These are phyloP conservation scores for Galeopterus variegatus DNA, from an alignment of 2,113 vertebrate genomes.

Conservation along the genomic window DNA sequence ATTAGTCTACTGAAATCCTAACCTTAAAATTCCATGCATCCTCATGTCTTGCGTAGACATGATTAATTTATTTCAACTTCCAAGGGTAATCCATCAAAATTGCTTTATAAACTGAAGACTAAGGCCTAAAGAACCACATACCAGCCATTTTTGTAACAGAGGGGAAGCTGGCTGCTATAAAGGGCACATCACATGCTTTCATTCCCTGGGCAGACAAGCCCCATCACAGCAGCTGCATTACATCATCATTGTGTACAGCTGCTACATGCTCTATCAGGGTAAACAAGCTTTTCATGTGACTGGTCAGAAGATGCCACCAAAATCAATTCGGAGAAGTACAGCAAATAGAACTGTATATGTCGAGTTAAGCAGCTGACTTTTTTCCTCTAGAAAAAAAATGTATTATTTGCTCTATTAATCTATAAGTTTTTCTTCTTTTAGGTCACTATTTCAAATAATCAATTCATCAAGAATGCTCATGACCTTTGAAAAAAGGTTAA, in stretches of 20 bases:
- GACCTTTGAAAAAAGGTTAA: neutral
- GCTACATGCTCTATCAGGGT: neutral
- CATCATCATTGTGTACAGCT: neutral
- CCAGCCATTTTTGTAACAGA: neutral
- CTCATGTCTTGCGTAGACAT: neutral
- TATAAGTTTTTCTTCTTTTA: neutral
- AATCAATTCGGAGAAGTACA: neutral
- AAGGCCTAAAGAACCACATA: neutral
- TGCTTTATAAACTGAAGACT: neutral
- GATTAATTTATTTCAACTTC: too few species aligned
- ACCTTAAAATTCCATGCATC: neutral
- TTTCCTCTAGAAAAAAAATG: neutral
- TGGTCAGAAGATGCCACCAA: neutral
- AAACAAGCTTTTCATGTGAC: neutral
- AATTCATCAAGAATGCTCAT: accelerated
- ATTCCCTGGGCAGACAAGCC: neutral
- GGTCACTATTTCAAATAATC: neutral
- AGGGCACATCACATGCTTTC: neutral
- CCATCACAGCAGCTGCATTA: accelerated
- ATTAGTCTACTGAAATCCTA: neutral
- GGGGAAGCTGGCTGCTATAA: neutral
- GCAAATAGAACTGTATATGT: too few species aligned
- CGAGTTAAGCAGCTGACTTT: neutral
- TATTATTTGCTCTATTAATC: neutral
- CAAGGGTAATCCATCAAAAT: too few species aligned